Evolutionary conservation across 2,888 invertebrate species (phyloP).

Genomic region (Caenorhabditis drosophilae): DNA sequence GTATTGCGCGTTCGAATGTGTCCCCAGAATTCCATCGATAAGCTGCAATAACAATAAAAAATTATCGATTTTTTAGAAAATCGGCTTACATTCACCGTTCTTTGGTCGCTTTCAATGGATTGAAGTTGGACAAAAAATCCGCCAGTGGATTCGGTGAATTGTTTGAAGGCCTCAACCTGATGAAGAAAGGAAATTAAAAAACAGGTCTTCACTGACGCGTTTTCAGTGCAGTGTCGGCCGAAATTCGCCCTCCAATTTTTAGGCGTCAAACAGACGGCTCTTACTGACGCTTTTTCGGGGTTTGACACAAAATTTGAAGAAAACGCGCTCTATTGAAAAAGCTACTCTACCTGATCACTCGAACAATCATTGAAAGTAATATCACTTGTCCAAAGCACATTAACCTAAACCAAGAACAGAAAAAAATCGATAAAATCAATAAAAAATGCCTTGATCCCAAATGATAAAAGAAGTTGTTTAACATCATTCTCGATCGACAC

Average conservation of each 20-base stretch:
- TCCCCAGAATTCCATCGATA: neutral
- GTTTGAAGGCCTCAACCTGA: constrained; percentile 8
- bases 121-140: constrained; percentile 26
- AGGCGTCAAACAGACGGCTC: no score
- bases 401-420: no score
- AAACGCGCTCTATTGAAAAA: neutral
- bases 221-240: no score
- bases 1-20: neutral
- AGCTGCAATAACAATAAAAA: neutral
- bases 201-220: no score
- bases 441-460: constrained; percentile 20
- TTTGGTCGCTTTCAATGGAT: constrained; percentile 4
- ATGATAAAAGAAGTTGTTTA: constrained; percentile 10
- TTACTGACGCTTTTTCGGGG: no score
- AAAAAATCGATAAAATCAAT: no score
- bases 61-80: neutral
- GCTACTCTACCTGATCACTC: neutral
- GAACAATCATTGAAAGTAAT: constrained; percentile 8
- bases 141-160: constrained; percentile 20
- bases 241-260: no score
- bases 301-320: neutral
- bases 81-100: no score
- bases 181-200: no score
- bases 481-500: no score
- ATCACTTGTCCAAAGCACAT: constrained; percentile 21